Conservation (phyloP, 1,140 invertebrate genomes). For the Drosophila simulans region DNA sequence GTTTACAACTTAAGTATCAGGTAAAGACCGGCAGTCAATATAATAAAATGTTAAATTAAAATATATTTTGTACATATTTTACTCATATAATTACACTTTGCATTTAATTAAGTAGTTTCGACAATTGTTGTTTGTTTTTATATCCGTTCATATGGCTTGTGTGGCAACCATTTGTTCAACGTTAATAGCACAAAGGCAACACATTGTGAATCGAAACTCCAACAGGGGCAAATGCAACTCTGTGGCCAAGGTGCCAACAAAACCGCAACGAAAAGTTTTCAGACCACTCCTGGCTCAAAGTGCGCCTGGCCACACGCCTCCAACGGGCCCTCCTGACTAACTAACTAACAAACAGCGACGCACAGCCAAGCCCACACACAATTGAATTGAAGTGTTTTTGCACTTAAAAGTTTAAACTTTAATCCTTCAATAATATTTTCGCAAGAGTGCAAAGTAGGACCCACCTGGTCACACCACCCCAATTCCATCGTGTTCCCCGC, state of each 20-base stretch:
- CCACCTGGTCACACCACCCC: constrained; percentile 27
- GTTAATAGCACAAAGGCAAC: background rate
- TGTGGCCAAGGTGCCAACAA: constrained; percentile 59
- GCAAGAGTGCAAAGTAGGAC: constrained; percentile 71
- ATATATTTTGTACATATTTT: no score
- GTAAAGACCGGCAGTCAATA: no score
- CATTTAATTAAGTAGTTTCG: background rate
- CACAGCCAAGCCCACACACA: constrained; percentile 39
- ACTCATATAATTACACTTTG: background rate
- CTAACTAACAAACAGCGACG: constrained; percentile 17
- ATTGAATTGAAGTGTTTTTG: constrained; percentile 80
- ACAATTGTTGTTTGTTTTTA: background rate
- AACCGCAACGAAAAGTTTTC: constrained; percentile 67
- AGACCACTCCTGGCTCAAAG: constrained; percentile 62
- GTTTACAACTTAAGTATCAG: no score
- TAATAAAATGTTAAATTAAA: no score
- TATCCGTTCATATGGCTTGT: background rate
- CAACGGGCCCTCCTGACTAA: constrained; percentile 21
- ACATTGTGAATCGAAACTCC: constrained; percentile 3
- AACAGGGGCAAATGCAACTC: constrained; percentile 47
- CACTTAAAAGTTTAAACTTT: constrained; percentile 81
- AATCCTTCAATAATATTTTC: constrained; percentile 81
- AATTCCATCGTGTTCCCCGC: background rate
- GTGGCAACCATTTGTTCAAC: background rate
- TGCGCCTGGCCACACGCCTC: constrained; percentile 55